Percentiles rank a stretch among this genome's conserved stretches.
Conservation (phyloP, 53 echinoderm and acorn worm genomes). For the Holothuria leucospilota region DNA sequence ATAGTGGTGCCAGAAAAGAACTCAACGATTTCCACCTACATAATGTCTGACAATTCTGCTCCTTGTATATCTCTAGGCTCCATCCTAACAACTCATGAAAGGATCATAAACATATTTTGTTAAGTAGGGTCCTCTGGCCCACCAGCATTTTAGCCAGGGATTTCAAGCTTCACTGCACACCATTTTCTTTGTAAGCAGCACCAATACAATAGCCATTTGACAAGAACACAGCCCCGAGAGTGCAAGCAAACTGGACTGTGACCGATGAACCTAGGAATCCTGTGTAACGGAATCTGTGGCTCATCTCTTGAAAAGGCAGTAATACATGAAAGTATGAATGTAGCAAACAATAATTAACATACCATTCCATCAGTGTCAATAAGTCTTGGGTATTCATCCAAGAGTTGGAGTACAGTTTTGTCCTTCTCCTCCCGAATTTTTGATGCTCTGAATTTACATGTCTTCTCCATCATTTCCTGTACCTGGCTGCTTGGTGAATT, state of each 20-base stretch:
- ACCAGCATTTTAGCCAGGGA: too few relatives aligned
- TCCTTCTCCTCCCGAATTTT: conserved; percentile 14
- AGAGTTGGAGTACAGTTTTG: conserved; percentile 9
- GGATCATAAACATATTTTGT: too few relatives aligned
- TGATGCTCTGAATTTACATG: not conserved
- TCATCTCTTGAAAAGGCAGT: not conserved
- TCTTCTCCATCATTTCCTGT: conserved; percentile 5
- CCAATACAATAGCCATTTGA: too few relatives aligned
- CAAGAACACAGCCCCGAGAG: too few relatives aligned
- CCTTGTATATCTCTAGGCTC: not conserved
- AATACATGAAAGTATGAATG: not conserved
- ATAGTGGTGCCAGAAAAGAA: conserved; percentile 15
- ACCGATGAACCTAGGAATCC: too few relatives aligned
- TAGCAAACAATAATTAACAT: not conserved
- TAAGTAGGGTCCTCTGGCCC: too few relatives aligned
- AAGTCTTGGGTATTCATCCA: conserved; percentile 12
- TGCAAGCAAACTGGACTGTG: too few relatives aligned
- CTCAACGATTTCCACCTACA: not conserved
- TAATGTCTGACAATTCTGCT: not conserved
- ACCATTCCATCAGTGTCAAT: conserved; percentile 22
- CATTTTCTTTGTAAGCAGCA: too few relatives aligned
- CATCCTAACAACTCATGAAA: conserved; percentile 10
- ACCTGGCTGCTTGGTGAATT: conserved; percentile 1
- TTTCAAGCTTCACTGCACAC: too few relatives aligned
- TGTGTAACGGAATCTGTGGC: not conserved